Evolutionary conservation across 2,888 invertebrate species (phyloP), one percentile per base, ranked within the genome.

Genomic region (Drosophila falleni): DNA sequence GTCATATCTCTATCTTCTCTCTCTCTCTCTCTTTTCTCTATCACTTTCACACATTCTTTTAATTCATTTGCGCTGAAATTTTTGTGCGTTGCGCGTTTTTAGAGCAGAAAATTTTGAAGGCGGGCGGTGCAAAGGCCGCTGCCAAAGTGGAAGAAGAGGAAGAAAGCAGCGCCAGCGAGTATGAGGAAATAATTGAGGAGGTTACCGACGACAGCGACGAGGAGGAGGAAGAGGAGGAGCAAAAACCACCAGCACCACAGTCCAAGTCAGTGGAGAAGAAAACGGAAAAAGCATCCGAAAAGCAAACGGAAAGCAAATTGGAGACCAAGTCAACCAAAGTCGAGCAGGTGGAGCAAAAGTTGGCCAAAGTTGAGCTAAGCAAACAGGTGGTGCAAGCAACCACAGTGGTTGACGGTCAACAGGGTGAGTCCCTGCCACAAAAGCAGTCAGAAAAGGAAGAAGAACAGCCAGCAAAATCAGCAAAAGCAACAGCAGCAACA

Each of bases 341-440:
- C 31, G 29, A 29, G 29, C 29, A 29, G 8, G 64, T 84, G 15
- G 78, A 80, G 55, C 61, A 78, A 41, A 82, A 83, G 64, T 66
- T 83, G 62, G 83, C 82, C 61, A 70, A 86, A 70, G 85, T 77
- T 42, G 80, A 88, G 71, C 70, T 80, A 37, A 72, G 54, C 39
- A 76, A 71, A 31, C 60, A 65, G 41, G 74, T 64, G 61, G 74
- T 67, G 29, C 10, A 41, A 26, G 39, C 59, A 62, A 41, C 47
- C 31, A 31, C 31, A 31, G 75, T 71, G 68, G 83, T 70, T 65
- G 84, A 81, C 63, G 84, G 73, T 54, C 68, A 80, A 58, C 88
- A 95, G 94, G 96, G 96, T 96, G 96, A 96, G 96, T 96, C 95
- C 89, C 94, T 95, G 91, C 93, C 95, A 91, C 65, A 67, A 35